These are phyloP conservation scores for Enteromius trimaculatus DNA, from an alignment of 2,797 vertebrate species.

Conservation along the genomic window DNA sequence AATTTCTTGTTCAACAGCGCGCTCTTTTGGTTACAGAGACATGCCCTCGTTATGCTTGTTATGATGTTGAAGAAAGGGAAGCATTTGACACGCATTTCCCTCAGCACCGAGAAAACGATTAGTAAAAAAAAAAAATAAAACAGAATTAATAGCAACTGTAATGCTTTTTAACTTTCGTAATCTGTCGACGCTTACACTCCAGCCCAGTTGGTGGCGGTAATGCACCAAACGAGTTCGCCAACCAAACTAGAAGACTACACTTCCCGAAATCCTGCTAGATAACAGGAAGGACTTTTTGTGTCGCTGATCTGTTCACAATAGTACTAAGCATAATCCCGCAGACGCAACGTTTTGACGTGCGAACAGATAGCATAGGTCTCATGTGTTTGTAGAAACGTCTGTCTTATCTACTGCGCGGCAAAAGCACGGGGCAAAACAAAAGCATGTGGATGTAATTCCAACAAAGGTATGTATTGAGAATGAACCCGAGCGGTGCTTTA, in stretches of 20 bases:
- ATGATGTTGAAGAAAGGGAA: not conserved
- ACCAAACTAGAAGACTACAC: conserved; percentile 52
- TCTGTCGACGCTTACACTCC: not conserved
- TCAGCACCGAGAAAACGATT: not conserved
- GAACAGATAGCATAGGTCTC: conserved; percentile 6
- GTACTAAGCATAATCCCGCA: not conserved
- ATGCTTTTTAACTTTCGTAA: not conserved
- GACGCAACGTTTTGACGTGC: not conserved
- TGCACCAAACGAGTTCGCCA: not conserved
- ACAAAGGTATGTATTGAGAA: conserved; percentile 52
- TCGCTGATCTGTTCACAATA: conserved; percentile 7
- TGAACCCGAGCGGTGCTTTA: not conserved
- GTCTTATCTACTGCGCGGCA: conserved; percentile 74
- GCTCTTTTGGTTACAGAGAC: not conserved
- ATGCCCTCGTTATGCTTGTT: not conserved
- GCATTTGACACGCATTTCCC: not conserved
- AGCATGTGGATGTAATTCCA: conserved; percentile 73
- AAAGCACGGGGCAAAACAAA: conserved; percentile 76
- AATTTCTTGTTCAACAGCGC: not conserved
- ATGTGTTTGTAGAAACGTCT: conserved; percentile 34
- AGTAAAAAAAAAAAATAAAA: not conserved
- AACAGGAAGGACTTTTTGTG: not conserved
- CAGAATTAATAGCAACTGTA: not conserved
- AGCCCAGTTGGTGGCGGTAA: not conserved
- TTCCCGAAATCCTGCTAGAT: conserved; percentile 57